phyloP scores from a whole-genome alignment of 2,797 vertebrate species.

The Sorex maritimensis region DNA sequence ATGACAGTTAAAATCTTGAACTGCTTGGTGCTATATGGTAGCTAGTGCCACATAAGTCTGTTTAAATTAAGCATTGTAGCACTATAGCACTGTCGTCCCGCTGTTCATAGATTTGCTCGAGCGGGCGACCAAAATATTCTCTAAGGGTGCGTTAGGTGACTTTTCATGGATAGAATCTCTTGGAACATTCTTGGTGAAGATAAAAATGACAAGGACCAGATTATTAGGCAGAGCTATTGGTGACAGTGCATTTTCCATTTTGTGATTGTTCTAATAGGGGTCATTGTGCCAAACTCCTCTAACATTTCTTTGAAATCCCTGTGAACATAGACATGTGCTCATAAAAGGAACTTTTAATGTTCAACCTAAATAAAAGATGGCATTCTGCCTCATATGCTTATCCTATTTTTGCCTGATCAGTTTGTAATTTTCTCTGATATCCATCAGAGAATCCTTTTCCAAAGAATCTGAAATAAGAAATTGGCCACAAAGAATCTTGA shows the following conservation, averaged over 20 bases:
- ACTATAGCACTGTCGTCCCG: too few relatives aligned
- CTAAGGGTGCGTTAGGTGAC: background rate
- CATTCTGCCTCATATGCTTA: background rate
- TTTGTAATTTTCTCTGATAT: background rate
- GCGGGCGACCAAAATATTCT: background rate
- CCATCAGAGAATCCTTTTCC: background rate
- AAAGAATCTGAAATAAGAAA: constrained; percentile 45
- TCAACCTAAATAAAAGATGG: background rate
- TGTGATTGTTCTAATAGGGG: background rate
- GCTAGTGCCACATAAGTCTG: constrained; percentile 25
- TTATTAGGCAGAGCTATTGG: background rate
- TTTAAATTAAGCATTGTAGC: constrained; percentile 25
- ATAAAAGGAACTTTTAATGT: constrained; percentile 40
- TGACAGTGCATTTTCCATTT: background rate
- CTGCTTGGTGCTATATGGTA: background rate
- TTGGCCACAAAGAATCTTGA: constrained; percentile 25
- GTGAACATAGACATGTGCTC: background rate
- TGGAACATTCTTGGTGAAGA: constrained; percentile 17
- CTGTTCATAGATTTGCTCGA: too few relatives aligned
- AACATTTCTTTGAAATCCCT: background rate
- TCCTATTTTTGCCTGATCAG: background rate
- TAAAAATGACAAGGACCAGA: background rate
- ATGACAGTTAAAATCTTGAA: constrained; percentile 5
- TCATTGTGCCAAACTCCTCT: background rate
- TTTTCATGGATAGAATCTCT: background rate